Base-by-base conservation (phyloP, 2,888 invertebrate species). In the Malthinus flaveolus region DNA sequence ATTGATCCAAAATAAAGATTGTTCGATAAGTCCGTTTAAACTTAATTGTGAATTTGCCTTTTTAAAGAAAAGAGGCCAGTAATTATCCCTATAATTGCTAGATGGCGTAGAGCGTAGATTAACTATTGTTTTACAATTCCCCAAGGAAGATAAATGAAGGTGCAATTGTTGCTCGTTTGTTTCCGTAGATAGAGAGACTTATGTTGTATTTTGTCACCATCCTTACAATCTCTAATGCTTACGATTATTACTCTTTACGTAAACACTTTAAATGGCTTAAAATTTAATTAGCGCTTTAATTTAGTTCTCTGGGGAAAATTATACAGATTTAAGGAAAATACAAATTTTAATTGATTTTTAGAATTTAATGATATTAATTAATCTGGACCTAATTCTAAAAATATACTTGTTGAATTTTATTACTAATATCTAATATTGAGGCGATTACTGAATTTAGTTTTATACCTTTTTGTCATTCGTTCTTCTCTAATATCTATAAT, bases 51-150 rank as follows among this genome's bases (percentile, higher is more conserved):
- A 61, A 57, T 37, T 49, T 12, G 23, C 53, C 61, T 42, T 34
- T 33, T 39, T 42, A 48, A 64, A 62, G 66, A 64, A 64, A 61
- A 56, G 54, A 65, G 64, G 62, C 54, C 66, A 68, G 74, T 76
- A 78, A 78, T 77, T 78, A 74, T 75, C 74, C 73, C 73, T 69
- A 72, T 78, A 77, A 77, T 77, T 77, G 75, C 75, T 75, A 76
- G 76, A 77, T 75, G 75, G 76, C 75, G 75, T 68, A 68, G 70
- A 73, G 71, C 71, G 74, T 72, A 75, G 76, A 77, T 78, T 77
- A 76, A 69, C 75, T 69, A 75, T 77, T 78, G 77, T 78, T 75
- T 76, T 73, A 73, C 73, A 73, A 73, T 75, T 72, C 76, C 73
- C 73, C 66, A 64, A 69, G 70, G 70, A 73, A 73, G 75, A 76